A percentile compares a stretch with the other conserved stretches of the same genome.
Conservation (phyloP, 2,113 vertebrate genomes). For the Dasypus novemcinctus region DNA sequence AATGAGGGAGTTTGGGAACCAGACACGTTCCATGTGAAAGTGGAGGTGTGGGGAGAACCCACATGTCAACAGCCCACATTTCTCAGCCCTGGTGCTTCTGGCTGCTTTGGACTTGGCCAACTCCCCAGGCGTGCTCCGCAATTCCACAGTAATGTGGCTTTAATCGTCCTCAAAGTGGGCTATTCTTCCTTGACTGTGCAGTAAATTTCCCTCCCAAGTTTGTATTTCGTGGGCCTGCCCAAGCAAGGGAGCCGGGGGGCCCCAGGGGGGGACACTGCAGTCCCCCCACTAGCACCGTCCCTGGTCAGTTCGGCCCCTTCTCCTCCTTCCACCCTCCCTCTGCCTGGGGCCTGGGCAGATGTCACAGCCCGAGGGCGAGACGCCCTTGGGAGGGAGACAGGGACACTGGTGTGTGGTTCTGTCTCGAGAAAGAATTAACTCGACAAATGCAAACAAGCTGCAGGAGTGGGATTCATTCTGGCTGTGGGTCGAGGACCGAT, state of each 20-base stretch:
- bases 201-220: conserved; percentile 75
- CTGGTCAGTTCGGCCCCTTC: not conserved
- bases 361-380: not conserved
- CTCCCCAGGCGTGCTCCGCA: conserved; percentile 72
- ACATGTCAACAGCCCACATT: conserved; percentile 37
- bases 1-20: conserved; percentile 43
- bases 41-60: not conserved
- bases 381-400: conserved; percentile 13
- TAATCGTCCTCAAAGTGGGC: conserved; percentile 74
- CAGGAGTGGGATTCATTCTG: not conserved
- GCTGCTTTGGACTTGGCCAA: conserved; percentile 68
- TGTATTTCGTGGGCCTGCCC: conserved; percentile 56
- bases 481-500: not conserved
- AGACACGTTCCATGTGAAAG: conserved; percentile 41
- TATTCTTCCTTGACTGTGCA: conserved; percentile 76
- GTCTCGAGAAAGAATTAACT: conserved; percentile 78
- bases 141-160: conserved; percentile 79
- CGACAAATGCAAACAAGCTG: conserved; percentile 73
- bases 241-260: not conserved
- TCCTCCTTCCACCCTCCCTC: not conserved
- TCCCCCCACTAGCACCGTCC: not conserved
- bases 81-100: conserved; percentile 58
- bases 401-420: conserved; percentile 66
- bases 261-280: not conserved
- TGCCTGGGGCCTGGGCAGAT: not conserved